Evolutionary conservation across 2,797 vertebrate species (phyloP).

Genomic region (Morus bassanus): DNA sequence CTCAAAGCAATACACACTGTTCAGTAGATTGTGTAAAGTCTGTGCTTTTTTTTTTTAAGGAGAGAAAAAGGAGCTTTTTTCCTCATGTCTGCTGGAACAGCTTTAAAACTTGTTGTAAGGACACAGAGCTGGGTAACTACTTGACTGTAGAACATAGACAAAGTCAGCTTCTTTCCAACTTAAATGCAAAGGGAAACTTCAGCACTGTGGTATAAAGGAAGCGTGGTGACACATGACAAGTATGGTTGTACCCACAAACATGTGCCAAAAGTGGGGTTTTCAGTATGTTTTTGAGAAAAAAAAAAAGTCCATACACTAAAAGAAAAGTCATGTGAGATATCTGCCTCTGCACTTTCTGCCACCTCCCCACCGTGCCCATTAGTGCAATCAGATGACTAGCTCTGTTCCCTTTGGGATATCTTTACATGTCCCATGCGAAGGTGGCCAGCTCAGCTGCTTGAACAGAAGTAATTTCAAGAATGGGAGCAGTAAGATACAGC

Average conservation of each 20-base stretch:
- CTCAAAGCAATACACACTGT: background rate
- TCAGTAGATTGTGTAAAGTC: background rate
- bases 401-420: background rate
- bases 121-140: background rate
- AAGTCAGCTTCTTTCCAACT: background rate
- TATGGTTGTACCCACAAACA: too few species aligned
- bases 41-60: background rate
- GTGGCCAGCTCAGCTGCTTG: background rate
- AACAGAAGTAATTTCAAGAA: background rate
- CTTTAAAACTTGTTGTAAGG: background rate
- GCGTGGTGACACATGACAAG: background rate
- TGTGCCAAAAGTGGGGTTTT: accelerated
- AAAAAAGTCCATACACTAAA: background rate
- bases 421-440: background rate
- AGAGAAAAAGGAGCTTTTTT: background rate
- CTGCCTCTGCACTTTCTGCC: background rate
- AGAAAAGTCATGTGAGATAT: background rate
- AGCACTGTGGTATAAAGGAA: background rate
- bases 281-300: background rate
- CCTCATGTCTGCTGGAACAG: background rate
- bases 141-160: background rate
- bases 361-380: background rate
- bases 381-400: background rate
- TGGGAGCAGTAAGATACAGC: background rate
- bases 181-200: background rate